A percentile compares a stretch with the other conserved stretches of the same genome.
Conservation (phyloP, 2,888 invertebrate genomes). For the Sisyra nigra region DNA sequence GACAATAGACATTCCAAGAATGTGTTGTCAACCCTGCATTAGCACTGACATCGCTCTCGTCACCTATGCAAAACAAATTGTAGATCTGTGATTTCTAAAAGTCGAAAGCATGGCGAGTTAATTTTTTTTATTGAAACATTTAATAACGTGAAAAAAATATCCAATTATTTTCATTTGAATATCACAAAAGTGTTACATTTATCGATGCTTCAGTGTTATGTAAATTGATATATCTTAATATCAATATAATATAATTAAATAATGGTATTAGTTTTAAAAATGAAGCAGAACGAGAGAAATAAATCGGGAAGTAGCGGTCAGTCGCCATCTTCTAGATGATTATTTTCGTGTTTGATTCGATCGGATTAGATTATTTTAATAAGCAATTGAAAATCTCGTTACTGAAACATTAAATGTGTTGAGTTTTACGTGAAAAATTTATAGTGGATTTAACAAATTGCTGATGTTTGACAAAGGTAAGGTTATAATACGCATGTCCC, state of each 20-base stretch:
- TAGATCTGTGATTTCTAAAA: slow-evolving; percentile 11
- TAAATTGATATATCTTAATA: too few relatives aligned
- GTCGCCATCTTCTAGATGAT: slow-evolving; percentile 41
- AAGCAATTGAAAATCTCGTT: slow-evolving; percentile 11
- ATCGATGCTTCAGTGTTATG: too few relatives aligned
- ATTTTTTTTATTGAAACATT: background rate
- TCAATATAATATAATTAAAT: too few relatives aligned
- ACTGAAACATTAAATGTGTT: slow-evolving; percentile 9
- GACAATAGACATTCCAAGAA: background rate
- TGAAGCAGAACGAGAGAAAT: slow-evolving; percentile 31
- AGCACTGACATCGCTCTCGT: slow-evolving; percentile 10
- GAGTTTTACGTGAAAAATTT: slow-evolving; percentile 11
- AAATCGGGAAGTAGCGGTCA: slow-evolving; percentile 31
- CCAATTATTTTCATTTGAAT: too few relatives aligned
- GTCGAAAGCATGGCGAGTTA: slow-evolving; percentile 10
- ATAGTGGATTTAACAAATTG: slow-evolving; percentile 4
- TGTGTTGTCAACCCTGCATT: slow-evolving; percentile 7
- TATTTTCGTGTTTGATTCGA: slow-evolving; percentile 26
- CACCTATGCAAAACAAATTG: slow-evolving; percentile 16
- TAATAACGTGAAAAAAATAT: background rate
- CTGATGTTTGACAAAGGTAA: slow-evolving; percentile 10
- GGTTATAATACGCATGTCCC: slow-evolving; percentile 9
- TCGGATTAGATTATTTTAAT: slow-evolving; percentile 14
- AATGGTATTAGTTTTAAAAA: slow-evolving; percentile 15
- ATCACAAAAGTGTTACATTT: too few relatives aligned